phyloP scores from a whole-genome alignment of 2,797 vertebrate genomes.

The Nyctibius grandis region DNA sequence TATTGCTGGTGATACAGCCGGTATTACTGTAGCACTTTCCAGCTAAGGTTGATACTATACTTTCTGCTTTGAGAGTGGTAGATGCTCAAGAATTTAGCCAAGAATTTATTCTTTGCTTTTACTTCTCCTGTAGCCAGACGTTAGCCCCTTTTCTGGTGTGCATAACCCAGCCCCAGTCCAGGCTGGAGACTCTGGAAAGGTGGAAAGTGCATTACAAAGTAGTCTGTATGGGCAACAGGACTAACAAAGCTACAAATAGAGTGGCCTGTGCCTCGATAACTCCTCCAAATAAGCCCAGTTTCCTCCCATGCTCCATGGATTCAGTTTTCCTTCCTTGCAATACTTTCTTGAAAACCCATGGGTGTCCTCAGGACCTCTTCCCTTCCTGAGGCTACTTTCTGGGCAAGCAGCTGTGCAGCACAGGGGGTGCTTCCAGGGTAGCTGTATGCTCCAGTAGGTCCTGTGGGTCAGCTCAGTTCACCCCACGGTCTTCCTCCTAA shows the following conservation, averaged over 20 bases:
- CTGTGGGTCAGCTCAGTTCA: background rate
- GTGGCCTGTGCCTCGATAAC: fast-evolving
- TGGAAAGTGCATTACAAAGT: background rate
- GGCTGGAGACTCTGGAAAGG: background rate
- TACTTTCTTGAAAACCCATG: background rate
- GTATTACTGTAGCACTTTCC: background rate
- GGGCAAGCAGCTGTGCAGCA: background rate
- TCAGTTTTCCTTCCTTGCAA: background rate
- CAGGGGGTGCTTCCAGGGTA: background rate
- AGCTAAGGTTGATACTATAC: background rate
- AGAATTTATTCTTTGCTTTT: background rate
- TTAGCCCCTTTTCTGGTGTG: background rate
- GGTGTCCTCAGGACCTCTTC: background rate
- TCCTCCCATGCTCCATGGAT: background rate
- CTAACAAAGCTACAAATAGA: background rate
- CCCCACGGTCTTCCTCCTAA: background rate
- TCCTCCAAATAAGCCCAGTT: background rate
- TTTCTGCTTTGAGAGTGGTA: background rate
- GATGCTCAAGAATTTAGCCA: background rate
- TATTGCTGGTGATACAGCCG: background rate
- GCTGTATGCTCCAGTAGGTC: background rate
- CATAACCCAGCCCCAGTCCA: background rate
- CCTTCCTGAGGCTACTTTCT: background rate
- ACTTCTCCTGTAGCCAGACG: background rate
- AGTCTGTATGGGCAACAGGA: background rate